Conservation (phyloP, 1,140 invertebrate genomes). For the Hyphantria cunea region DNA sequence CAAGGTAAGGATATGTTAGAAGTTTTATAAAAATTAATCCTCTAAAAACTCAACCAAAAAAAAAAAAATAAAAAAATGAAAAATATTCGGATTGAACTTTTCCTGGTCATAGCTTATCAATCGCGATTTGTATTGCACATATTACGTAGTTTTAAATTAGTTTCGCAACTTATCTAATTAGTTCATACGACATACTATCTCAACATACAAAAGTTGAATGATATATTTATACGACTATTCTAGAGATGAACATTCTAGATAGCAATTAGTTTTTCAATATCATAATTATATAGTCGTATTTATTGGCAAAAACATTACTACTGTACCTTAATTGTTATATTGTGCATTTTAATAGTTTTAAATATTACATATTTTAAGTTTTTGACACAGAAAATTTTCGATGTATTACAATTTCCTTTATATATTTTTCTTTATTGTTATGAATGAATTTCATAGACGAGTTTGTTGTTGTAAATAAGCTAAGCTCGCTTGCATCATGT, state of each 20-base stretch:
- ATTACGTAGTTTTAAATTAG: too few relatives aligned
- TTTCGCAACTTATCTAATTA: too few relatives aligned
- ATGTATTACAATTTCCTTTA: constrained; percentile 30
- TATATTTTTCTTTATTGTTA: constrained; percentile 50
- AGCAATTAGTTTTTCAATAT: constrained; percentile 33
- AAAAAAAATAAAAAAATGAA: too few relatives aligned
- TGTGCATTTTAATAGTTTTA: constrained; percentile 28
- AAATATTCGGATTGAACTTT: too few relatives aligned
- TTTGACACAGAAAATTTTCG: constrained; percentile 21
- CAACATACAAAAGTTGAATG: constrained; percentile 3
- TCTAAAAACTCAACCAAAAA: too few relatives aligned
- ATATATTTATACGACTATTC: constrained; percentile 8
- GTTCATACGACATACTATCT: constrained; percentile 20
- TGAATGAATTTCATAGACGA: constrained; percentile 59
- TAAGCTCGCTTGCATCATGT: constrained; percentile 77
- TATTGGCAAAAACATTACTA: constrained; percentile 75
- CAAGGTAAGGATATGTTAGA: too few relatives aligned
- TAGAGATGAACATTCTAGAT: constrained; percentile 40
- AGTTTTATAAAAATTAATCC: too few relatives aligned
- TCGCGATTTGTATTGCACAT: too few relatives aligned
- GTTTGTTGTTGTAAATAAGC: constrained; percentile 71
- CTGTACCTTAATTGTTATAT: constrained; percentile 39
- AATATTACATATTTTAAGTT: constrained; percentile 15
- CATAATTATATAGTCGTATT: constrained; percentile 54
- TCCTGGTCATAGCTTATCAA: too few relatives aligned